phyloP scores from a whole-genome alignment of 2,888 invertebrate genomes.

The Chrysotoxum bicinctum region DNA sequence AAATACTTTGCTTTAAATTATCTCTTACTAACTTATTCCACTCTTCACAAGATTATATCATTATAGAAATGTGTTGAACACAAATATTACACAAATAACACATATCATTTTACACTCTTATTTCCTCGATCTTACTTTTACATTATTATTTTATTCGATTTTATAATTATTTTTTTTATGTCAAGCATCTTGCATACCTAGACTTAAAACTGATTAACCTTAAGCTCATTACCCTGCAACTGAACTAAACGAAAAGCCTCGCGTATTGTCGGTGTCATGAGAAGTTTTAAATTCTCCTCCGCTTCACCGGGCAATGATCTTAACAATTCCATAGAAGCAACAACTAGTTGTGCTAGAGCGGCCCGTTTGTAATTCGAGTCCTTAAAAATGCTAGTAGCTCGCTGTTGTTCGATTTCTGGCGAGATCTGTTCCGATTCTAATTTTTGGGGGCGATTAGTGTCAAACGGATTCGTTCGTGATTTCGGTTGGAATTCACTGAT shows the following conservation, averaged over 20 bases:
- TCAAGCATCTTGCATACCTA: conserved; percentile 74
- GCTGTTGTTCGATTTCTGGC: conserved; percentile 92
- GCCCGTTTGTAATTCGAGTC: conserved; percentile 93
- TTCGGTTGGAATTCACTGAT: conserved; percentile 81
- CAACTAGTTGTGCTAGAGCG: conserved; percentile 92
- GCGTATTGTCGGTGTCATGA: conserved; percentile 82
- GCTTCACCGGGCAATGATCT: conserved; percentile 85
- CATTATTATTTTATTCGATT: too few species aligned
- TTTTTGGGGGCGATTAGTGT: conserved; percentile 81
- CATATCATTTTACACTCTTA: conserved; percentile 10
- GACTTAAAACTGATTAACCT: conserved; percentile 81
- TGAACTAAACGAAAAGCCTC: conserved; percentile 82
- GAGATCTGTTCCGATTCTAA: conserved; percentile 86
- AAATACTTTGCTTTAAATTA: conserved; percentile 1
- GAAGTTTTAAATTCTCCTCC: conserved; percentile 82
- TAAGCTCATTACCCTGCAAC: conserved; percentile 81
- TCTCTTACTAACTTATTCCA: conserved; percentile 1
- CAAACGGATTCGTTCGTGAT: conserved; percentile 80
- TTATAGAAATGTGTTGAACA: conserved; percentile 54
- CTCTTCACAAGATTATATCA: conserved; percentile 30
- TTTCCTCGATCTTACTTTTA: not conserved
- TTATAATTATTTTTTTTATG: not conserved
- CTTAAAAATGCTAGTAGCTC: conserved; percentile 91
- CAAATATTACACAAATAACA: conserved; percentile 51
- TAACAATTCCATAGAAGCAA: conserved; percentile 91